Evolutionary conservation across 1,140 invertebrate genomes (phyloP).

Genomic region (Neodiprion pinetum): DNA sequence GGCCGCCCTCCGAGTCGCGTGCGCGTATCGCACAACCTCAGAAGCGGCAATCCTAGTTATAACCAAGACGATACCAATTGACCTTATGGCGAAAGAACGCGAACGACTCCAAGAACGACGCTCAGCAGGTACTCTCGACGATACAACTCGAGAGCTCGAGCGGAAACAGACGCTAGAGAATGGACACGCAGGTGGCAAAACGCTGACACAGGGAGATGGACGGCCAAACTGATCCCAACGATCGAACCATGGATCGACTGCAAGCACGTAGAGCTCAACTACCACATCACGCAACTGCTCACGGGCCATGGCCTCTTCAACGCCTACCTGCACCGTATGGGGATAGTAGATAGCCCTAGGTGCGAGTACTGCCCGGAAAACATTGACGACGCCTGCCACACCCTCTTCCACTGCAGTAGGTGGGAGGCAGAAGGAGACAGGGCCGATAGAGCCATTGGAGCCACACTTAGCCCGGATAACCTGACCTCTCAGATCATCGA

Average conservation of each 20-base stretch:
- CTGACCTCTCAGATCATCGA: constrained; percentile 14
- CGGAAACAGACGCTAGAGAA: constrained; percentile 9
- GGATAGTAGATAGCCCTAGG: constrained; percentile 8
- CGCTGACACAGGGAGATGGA: constrained; percentile 27
- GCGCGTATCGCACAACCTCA: constrained; percentile 33
- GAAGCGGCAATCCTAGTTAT: constrained; percentile 29
- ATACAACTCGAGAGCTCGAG: constrained; percentile 11
- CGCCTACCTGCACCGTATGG: constrained; percentile 24
- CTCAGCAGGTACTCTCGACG: constrained; percentile 4
- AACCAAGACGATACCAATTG: constrained; percentile 29
- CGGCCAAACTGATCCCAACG: constrained; percentile 29
- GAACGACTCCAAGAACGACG: not conserved
- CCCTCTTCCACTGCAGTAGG: constrained; percentile 24
- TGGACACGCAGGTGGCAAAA: constrained; percentile 27
- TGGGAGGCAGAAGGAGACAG: constrained; percentile 14
- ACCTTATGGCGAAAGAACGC: constrained; percentile 25
- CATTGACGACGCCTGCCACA: constrained; percentile 28
- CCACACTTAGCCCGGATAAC: not conserved
- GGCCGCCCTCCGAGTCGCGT: constrained; percentile 23
- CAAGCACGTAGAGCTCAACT: constrained; percentile 26
- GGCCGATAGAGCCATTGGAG: constrained; percentile 5
- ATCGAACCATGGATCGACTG: constrained; percentile 27
- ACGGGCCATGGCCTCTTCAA: constrained; percentile 32
- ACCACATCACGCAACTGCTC: constrained; percentile 31
- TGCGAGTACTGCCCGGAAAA: constrained; percentile 23